Base-by-base conservation (phyloP, 2,888 invertebrate genomes). In the Lochmaea capreae region DNA sequence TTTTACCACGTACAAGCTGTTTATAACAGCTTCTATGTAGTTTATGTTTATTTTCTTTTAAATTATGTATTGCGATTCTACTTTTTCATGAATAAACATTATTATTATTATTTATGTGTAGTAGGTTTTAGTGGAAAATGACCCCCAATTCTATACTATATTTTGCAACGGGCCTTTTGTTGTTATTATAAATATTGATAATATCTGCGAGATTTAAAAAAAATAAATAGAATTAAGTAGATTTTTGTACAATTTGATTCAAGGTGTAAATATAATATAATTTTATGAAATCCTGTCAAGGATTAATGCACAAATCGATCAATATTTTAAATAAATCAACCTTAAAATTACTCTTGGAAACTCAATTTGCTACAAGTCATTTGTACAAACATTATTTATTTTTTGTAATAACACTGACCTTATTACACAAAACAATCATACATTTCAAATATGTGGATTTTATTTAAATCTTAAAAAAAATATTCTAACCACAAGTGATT, bases 241-340 rank as follows among this genome's bases (percentile, higher is more conserved):
- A 1, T 46, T 12, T 46, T 14, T 46, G 14, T 46, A 46, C 4
- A 46, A 9, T n/a, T 49, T 49, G n/a, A 54, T 54, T 54, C 54
- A 54, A 54, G 54, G 54, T 52, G 14, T n/a, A 52, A 16, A 16
- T 10, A 18, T 54, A 18, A 52, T n/a, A 52, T n/a, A 52, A 63
- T 69, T 69, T 61, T 62, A 9, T 39, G 43, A 18, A 63, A 54
- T 39, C 43, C 43, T 43, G 65, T 71, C 71, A 74, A 74, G 74
- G 74, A 57, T 63, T 39, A 71, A 52, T 74, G 67, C 74, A 74
- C 74, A 74, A 73, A 67, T 67, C 66, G 67, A 74, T 74, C 58
- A 67, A 49, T 70, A 42, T 74, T 74, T 74, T 71, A 18, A 62
- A 33, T 42, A 63, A 70, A 58, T 58, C 63, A 62, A 70, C 68